Base-by-base conservation (phyloP, 2,113 vertebrate species). In the Semnornis frantzii region DNA sequence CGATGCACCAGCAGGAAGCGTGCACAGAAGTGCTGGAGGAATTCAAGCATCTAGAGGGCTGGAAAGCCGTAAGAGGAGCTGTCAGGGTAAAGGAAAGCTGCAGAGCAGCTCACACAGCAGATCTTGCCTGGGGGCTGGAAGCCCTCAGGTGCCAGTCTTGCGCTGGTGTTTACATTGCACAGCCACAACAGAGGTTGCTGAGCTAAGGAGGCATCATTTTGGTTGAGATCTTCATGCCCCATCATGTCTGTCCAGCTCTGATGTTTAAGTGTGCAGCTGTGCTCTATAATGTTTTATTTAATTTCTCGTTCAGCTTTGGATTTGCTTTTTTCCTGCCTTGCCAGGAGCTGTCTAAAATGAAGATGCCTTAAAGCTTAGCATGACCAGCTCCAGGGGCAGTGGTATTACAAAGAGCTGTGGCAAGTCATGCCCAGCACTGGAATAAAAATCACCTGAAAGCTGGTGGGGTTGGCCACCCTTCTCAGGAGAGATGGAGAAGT, bases 201-300 rank as follows among this genome's bases (percentile, higher is more conserved):
- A 85, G 85, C 68, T 7, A 44, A 82, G 31, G 30, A 64, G 58
- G 28, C 6, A 0, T 6, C 10, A 1, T 31, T 72, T 62, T 6
- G 3, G 27, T 5, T 3, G 50, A 54, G 39, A 42, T 69, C 60
- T 65, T 20, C 9, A 4, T 21, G 55, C 31, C 33, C 33, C 21
- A 3, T 4, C 3, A 0, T 16, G 46, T 14, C 50, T 62, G 9
- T 2, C 54, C 4, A 0, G 58, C 60, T 57, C 69, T 17, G 54
- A 64, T 21, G 23, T 4, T 69, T 15, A 39, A 60, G 42, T 82
- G 33, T 42, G 42, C 42, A 42, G 42, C 42, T 42, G 42, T 4
- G 8, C n/a, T 62, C 42, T 10, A 0, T 16, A 37, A 19, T 12
- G 34, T 37, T 57, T 76, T 39, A 60, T 37, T 89, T 55, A 39